A percentile compares a stretch with the other conserved stretches of the same genome.
phyloP scores from a whole-genome alignment of 2,888 invertebrate species.

The Apamea sordens region DNA sequence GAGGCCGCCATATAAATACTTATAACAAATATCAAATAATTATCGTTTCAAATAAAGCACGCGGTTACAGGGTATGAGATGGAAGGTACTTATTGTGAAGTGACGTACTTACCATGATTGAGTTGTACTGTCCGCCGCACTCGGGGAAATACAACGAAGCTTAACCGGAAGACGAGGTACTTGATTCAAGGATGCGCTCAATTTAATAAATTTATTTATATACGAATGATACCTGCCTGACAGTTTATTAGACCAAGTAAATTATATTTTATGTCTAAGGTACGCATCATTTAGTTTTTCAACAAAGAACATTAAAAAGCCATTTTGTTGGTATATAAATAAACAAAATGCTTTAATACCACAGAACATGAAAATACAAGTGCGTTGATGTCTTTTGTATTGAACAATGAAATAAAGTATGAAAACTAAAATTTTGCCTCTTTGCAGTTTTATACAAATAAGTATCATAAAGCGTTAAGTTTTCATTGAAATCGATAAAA shows the following conservation, averaged over 20 bases:
- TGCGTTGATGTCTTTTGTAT: slow-evolving; percentile 74
- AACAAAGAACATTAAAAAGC: slow-evolving; percentile 45
- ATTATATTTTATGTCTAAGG: slow-evolving; percentile 23
- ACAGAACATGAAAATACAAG: slow-evolving; percentile 16
- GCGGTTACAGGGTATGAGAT: slow-evolving; percentile 61
- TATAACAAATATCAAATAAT: slow-evolving; percentile 73
- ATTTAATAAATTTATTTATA: slow-evolving; percentile 46
- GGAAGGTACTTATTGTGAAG: slow-evolving; percentile 56
- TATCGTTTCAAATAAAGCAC: slow-evolving; percentile 63
- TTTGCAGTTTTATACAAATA: slow-evolving; percentile 23
- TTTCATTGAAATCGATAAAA: slow-evolving; percentile 61
- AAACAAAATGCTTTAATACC: slow-evolving; percentile 11
- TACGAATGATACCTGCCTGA: slow-evolving; percentile 23
- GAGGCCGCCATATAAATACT: slow-evolving; percentile 65
- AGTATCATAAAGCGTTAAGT: slow-evolving; percentile 47
- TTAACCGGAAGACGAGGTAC: slow-evolving; percentile 45
- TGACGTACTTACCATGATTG: slow-evolving; percentile 34
- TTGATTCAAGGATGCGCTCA: slow-evolving; percentile 58
- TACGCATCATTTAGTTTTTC: slow-evolving; percentile 30
- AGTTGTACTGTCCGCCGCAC: background rate
- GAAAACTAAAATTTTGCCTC: slow-evolving; percentile 11
- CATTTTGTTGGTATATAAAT: slow-evolving; percentile 22
- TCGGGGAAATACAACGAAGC: slow-evolving; percentile 31
- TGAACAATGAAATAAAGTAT: slow-evolving; percentile 30
- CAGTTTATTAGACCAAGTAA: slow-evolving; percentile 26